Evolutionary conservation across 1,140 invertebrate genomes (phyloP).

Genomic region (Pantala flavescens): DNA sequence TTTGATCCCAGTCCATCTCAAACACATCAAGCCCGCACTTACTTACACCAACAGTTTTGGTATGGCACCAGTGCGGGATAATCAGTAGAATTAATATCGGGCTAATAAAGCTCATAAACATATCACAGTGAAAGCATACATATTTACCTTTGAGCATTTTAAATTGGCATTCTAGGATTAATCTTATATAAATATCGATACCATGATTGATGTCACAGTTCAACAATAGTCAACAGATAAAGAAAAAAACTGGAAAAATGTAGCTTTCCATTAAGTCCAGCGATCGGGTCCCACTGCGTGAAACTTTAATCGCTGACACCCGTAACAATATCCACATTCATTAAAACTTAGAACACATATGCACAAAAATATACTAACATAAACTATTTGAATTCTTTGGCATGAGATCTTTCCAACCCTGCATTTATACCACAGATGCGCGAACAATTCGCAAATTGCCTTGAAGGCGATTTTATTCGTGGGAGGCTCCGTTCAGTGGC

Average conservation of each 20-base stretch:
- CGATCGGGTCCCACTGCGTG: background rate
- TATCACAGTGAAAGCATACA: background rate
- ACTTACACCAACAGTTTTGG: background rate
- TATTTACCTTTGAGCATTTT: background rate
- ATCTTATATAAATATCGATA: background rate
- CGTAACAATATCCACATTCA: background rate
- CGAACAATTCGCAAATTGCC: background rate
- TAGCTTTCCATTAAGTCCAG: background rate
- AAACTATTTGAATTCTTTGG: background rate
- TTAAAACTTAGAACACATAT: background rate
- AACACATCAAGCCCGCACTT: background rate
- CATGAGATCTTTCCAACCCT: conserved; percentile 1
- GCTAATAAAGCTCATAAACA: background rate
- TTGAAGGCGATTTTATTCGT: background rate
- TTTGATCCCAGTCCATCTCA: background rate
- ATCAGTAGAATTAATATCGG: background rate
- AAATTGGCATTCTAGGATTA: background rate
- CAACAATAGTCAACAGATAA: background rate
- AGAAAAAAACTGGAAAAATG: background rate
- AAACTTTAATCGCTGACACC: background rate
- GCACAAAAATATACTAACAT: background rate
- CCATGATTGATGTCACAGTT: background rate
- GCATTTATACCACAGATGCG: background rate
- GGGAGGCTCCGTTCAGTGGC: background rate
- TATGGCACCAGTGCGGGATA: background rate